Base-by-base conservation (phyloP, 1,140 invertebrate genomes). In the Antheraea pernyi region DNA sequence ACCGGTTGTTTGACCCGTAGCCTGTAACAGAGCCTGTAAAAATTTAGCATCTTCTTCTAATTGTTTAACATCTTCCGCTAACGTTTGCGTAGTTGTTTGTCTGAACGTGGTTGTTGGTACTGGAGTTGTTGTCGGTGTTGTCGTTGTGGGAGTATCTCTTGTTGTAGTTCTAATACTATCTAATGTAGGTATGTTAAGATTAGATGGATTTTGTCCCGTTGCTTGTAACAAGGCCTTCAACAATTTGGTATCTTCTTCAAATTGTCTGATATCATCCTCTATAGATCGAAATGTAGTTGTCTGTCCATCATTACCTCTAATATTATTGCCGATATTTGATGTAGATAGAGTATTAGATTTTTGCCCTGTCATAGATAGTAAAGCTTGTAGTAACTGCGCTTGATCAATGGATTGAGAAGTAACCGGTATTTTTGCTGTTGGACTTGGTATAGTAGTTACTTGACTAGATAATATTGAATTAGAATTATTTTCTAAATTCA, bases 1-100 rank as follows among this genome's bases (percentile, higher is more conserved):
- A 64, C 74, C 70, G 30, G 87, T 82, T 75, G 88, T 84, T 73
- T 85, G 85, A 53, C 88, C 88, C 7, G 82, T 89, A 36, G 87
- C 89, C 74, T 84, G 73, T 65, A 91, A 81, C 19, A 91, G 71
- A 62, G 86, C 89, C 79, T 86, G 85, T 67, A 91, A 77, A 62
- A 91, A 76, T 81, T 88, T 89, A 18, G 85, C 84, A 68, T 92
- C 88, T 78, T 91, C 88, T 75, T 91, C 81, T 70, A 90, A 84
- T 68, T 91, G 84, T 48, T 79, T 79, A 48, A 90, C 79, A 68
- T 91, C 89, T 58, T 88, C 81, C 70, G 89, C 81, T 61, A 91
- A 81, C 36, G 86, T 86, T 61, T 79, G 65, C 70, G 85, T 88
- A 66, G 80, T 82, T 64, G 74, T 76, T 69, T 67, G 68, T 46